These are phyloP conservation scores for Chloroceryle amazona DNA, from an alignment of 2,797 vertebrate genomes.

Conservation along the genomic window DNA sequence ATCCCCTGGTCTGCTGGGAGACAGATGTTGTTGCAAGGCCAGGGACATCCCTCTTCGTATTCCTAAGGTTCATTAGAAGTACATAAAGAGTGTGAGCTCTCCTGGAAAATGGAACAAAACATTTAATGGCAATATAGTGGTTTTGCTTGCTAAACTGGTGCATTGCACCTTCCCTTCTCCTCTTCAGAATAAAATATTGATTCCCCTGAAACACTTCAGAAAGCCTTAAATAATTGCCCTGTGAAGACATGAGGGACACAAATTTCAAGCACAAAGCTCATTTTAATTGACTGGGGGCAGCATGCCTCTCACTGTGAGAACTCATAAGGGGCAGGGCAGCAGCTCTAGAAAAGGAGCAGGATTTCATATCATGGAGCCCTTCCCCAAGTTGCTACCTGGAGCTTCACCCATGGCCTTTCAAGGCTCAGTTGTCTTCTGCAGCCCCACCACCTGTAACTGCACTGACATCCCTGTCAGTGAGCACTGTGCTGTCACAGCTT, in stretches of 20 bases:
- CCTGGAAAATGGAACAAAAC: not conserved
- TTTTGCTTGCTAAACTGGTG: not conserved
- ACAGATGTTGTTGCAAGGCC: not conserved
- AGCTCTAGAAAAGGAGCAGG: not conserved
- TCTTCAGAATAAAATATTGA: not conserved
- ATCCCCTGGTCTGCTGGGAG: not conserved
- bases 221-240: not conserved
- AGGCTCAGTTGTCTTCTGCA: not conserved
- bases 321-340: not conserved
- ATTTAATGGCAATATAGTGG: not conserved
- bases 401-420: fast-evolving
- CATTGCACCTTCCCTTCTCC: not conserved
- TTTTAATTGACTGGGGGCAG: fast-evolving
- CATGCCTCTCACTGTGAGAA: fast-evolving
- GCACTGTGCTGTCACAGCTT: not conserved
- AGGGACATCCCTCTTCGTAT: not conserved
- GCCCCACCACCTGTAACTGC: fast-evolving
- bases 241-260: not conserved
- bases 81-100: not conserved
- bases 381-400: not conserved
- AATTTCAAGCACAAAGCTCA: fast-evolving
- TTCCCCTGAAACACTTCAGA: not conserved
- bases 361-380: not conserved
- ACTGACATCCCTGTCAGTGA: not conserved
- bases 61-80: not conserved